Base-by-base conservation (phyloP, 2,888 invertebrate genomes). In the Nemotelus nigrinus region DNA sequence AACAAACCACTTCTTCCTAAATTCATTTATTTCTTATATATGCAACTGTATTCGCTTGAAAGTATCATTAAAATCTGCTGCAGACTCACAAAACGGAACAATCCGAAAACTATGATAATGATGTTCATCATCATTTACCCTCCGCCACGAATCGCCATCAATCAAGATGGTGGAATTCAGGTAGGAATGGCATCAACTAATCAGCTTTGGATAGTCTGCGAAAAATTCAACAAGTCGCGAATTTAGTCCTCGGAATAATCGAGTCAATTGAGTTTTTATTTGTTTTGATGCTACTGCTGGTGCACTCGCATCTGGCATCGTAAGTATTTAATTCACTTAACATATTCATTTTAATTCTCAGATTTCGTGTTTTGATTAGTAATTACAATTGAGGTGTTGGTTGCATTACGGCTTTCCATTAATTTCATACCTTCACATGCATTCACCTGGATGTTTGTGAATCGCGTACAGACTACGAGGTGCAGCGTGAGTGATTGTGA, bases 121-220 rank as follows among this genome's bases (percentile, higher is more conserved):
- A 74, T 74, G 41, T 47, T 74, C 25, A 60, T 48, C 44, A 74
- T 74, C 74, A 74, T 63, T 72, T 58, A 47, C 47, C 47, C 72
- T 57, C 58, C 57, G 60, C 53, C 60, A 44, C 44, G 63, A 48
- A 57, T n/a, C 39, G 39, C 41, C 39, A 8, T 60, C 48, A 74
- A 74, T 74, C 63, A 74, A 74, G 39, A 48, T 47, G 60, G 60
- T 63, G 74, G 74, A 74, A 74, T 74, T 74, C 74, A 74, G 60
- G 74, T 60, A 74, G 74, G 74, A 48, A 47, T 25, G 74, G 39
- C 60, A 63, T 74, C 48, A 74, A 60, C 45, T 74, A 60, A 72
- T 72, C 47, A 47, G 58, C 53, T 48, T 72, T 72, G 58, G 58
- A 74, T 63, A 60, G 60, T 48, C 47, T 57, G 63, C 63, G 74